Base-by-base conservation (phyloP, 1,140 invertebrate species). In the Phymastichus coffea region DNA sequence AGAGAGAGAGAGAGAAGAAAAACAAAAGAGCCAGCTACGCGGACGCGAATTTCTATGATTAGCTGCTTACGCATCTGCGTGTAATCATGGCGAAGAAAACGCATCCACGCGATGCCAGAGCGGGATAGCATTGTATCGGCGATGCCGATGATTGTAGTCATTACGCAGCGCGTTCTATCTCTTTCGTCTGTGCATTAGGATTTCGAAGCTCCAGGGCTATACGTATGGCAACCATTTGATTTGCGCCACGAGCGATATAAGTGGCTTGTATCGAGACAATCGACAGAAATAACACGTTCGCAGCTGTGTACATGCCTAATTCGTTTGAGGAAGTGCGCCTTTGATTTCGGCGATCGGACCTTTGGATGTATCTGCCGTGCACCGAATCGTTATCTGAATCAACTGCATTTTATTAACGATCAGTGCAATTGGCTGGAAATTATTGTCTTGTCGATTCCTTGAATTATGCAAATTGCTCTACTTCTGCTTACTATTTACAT, bases 91-190 rank as follows among this genome's bases (percentile, higher is more conserved):
- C n/a, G n/a, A n/a, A n/a, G n/a, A n/a, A n/a, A n/a, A n/a, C n/a
- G n/a, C n/a, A n/a, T n/a, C n/a, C n/a, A 64, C 63, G 65, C 72
- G 66, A 72, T 73, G 61, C 63, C 66, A 65, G 72, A 67, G 57
- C 68, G 70, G 64, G 70, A 75, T 68, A 70, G 66, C 70, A 71
- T 76, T 73, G 68, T 77, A 73, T 76, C 71, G 68, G 64, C 53
- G 55, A 56, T n/a, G n/a, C n/a, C n/a, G 68, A 72, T 74, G 76
- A 79, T 78, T 77, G 68, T 69, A 74, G 76, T 78, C 66, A 77
- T 78, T 78, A 79, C 66, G 26, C 52, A 49, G 53, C 25, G 26
- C 8, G 14, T 23, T 12, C 25, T 19, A 7, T 10, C 22, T 10
- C 22, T 22, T 2, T 14, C 57, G 64, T 65, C 66, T 66, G 63